Conservation (phyloP, 1,140 invertebrate genomes). For the Aricia agestis region DNA sequence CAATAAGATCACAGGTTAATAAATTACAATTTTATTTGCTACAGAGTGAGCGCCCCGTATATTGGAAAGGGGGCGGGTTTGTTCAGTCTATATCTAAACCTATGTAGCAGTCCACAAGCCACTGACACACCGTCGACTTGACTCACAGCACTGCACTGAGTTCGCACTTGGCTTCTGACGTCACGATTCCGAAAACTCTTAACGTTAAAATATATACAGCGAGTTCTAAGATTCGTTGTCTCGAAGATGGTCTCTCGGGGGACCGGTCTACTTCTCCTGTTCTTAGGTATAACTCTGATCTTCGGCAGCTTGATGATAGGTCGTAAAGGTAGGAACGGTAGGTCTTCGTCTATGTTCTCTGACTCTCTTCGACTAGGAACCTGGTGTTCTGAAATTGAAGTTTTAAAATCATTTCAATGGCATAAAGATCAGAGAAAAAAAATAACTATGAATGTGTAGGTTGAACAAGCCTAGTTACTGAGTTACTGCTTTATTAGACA, state of each 20-base stretch:
- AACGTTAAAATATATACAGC: slow-evolving; percentile 47
- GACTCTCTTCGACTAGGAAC: slow-evolving; percentile 26
- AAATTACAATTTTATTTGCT: slow-evolving; percentile 45
- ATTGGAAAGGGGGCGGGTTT: slow-evolving; percentile 49
- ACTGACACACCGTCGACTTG: slow-evolving; percentile 33
- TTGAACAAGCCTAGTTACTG: too few species aligned
- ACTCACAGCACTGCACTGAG: slow-evolving; percentile 24
- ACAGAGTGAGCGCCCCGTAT: slow-evolving; percentile 59
- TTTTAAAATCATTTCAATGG: background rate
- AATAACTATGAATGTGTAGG: too few species aligned
- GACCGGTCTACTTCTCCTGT: slow-evolving; percentile 21
- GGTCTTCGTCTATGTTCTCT: slow-evolving; percentile 51
- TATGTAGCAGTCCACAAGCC: slow-evolving; percentile 50
- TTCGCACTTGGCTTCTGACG: slow-evolving; percentile 20
- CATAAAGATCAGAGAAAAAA: too few species aligned
- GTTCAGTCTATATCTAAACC: slow-evolving; percentile 59
- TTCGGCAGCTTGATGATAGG: slow-evolving; percentile 44
- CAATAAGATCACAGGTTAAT: slow-evolving; percentile 28
- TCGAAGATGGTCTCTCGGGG: slow-evolving; percentile 48
- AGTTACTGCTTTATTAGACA: too few species aligned
- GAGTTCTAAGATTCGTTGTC: slow-evolving; percentile 39
- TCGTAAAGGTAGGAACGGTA: slow-evolving; percentile 38
- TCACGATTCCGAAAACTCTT: slow-evolving; percentile 50
- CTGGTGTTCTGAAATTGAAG: slow-evolving; percentile 37
- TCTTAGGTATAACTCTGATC: slow-evolving; percentile 37